These are phyloP conservation scores for Dicycla oo DNA, from an alignment of 2,888 invertebrate genomes.

Conservation along the genomic window DNA sequence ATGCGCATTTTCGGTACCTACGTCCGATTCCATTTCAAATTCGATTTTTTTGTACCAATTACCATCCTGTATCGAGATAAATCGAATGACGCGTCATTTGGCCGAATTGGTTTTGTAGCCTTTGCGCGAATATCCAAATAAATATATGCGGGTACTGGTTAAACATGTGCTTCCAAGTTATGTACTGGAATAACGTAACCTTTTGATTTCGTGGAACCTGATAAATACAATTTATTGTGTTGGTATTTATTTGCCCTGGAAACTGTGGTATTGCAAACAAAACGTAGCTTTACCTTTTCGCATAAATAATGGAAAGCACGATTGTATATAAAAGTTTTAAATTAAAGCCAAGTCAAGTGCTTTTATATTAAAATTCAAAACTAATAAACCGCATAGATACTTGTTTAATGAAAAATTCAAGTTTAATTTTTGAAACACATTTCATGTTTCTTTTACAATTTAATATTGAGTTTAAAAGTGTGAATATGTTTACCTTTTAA, in stretches of 20 bases:
- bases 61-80: constrained; percentile 64
- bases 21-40: constrained; percentile 51
- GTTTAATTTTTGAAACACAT: constrained; percentile 11
- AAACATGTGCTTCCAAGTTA: constrained; percentile 7
- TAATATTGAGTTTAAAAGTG: not conserved
- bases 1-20: constrained; percentile 40
- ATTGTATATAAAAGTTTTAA: not conserved
- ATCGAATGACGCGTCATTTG: constrained; percentile 65
- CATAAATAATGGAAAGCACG: not conserved
- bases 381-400: not conserved
- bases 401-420: not conserved
- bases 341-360: not conserved
- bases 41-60: constrained; percentile 60
- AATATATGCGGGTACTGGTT: constrained; percentile 28
- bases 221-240: constrained; percentile 29
- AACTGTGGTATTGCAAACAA: not conserved
- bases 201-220: constrained; percentile 23
- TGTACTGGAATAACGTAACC: constrained; percentile 8
- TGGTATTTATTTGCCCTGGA: constrained; percentile 1
- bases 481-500: not conserved
- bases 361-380: constrained; percentile 10
- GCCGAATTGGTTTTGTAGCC: constrained; percentile 57
- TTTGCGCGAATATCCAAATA: constrained; percentile 42
- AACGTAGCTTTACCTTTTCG: not conserved
- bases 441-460: not conserved